phyloP scores from a whole-genome alignment of 2,888 invertebrate species.

The Drosophila nigricruria region DNA sequence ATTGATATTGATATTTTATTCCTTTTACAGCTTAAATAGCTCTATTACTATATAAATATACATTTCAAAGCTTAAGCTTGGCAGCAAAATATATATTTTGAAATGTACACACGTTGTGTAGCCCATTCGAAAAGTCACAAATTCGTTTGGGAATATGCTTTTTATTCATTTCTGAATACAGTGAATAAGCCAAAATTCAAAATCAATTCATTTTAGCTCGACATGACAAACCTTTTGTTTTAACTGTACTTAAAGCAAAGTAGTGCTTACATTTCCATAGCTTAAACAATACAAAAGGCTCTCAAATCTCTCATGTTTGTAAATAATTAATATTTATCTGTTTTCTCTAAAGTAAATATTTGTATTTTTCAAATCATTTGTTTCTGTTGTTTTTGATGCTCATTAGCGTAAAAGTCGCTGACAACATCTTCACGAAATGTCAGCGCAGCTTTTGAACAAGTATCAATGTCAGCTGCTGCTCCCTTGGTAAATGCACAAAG shows the following conservation, averaged over 20 bases:
- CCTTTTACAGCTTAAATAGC: neutral
- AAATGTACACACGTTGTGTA: neutral
- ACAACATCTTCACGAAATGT: neutral
- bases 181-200: neutral
- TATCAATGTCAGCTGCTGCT: neutral
- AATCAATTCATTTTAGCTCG: neutral
- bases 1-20: neutral
- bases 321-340: neutral
- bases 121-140: neutral
- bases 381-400: slow-evolving; percentile 1
- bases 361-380: neutral
- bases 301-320: neutral
- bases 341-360: neutral
- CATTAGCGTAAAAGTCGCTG: slow-evolving; percentile 18
- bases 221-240: neutral
- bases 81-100: neutral
- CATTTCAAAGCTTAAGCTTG: neutral
- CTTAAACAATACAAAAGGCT: too few relatives aligned
- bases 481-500: slow-evolving; percentile 4
- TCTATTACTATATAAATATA: neutral
- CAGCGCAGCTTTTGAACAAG: neutral
- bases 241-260: neutral
- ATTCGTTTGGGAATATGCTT: neutral
- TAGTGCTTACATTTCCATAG: too few relatives aligned
- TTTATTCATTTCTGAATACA: neutral